phyloP scores from a whole-genome alignment of 1,140 invertebrate genomes.

The Hydropsyche tenuis region DNA sequence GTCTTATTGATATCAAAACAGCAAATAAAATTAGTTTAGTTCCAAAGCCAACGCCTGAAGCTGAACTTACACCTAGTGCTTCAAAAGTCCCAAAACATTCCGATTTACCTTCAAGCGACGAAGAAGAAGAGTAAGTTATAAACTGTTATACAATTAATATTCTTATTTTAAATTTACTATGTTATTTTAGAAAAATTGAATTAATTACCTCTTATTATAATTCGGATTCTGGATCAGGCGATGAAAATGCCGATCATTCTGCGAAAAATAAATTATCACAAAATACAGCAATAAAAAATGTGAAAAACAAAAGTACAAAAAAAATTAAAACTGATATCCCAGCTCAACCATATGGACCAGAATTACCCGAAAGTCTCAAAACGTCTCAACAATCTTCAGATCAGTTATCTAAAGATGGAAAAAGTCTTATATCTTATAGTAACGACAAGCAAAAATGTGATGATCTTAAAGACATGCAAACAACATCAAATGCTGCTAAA shows the following conservation, averaged over 20 bases:
- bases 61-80: background rate
- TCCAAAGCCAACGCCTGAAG: background rate
- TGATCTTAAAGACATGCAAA: too few relatives aligned
- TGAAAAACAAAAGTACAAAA: background rate
- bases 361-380: conserved; percentile 30
- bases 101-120: conserved; percentile 40
- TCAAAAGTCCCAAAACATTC: conserved; percentile 16
- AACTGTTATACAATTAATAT: background rate
- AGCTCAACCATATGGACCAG: conserved; percentile 40
- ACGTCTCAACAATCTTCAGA: background rate
- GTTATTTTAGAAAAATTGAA: conserved; percentile 46
- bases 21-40: background rate
- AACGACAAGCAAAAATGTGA: background rate
- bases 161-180: conserved; percentile 2
- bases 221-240: conserved; percentile 46
- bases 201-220: conserved; percentile 48
- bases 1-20: background rate
- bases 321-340: conserved; percentile 3
- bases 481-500: background rate
- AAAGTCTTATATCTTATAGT: background rate
- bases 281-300: conserved; percentile 3
- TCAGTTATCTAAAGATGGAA: background rate
- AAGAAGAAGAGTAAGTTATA: conserved; percentile 35
- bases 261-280: conserved; percentile 19
- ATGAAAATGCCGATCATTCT: conserved; percentile 41